These are phyloP conservation scores for Drosophila imparisetae DNA, from an alignment of 2,888 invertebrate genomes.

Conservation along the genomic window DNA sequence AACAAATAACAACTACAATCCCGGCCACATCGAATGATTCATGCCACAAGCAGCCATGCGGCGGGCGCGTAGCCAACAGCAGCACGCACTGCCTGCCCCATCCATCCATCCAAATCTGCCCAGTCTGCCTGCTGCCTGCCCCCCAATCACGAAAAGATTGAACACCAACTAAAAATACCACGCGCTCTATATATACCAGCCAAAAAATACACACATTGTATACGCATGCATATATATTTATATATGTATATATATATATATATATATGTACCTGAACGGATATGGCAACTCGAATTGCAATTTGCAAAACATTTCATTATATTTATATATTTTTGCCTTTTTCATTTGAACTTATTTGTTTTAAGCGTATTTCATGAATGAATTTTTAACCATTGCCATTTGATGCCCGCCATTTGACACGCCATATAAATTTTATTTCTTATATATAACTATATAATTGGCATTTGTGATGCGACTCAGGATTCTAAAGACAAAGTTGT, in stretches of 20 bases:
- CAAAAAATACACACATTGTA: slow-evolving; percentile 25
- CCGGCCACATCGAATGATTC: slow-evolving; percentile 70
- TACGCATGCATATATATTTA: neutral
- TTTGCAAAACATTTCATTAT: slow-evolving; percentile 46
- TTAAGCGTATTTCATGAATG: slow-evolving; percentile 62
- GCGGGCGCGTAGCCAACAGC: slow-evolving; percentile 78
- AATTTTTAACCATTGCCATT: slow-evolving; percentile 46
- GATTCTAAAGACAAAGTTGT: slow-evolving; percentile 14
- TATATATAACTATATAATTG: slow-evolving; percentile 17
- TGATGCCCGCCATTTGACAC: slow-evolving; percentile 39
- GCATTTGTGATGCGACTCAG: slow-evolving; percentile 11
- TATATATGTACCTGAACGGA: slow-evolving; percentile 63
- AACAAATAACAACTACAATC: slow-evolving; percentile 48
- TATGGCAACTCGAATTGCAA: slow-evolving; percentile 76
- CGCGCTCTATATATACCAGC: slow-evolving; percentile 69
- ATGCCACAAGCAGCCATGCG: slow-evolving; percentile 70
- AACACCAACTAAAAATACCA: slow-evolving; percentile 74
- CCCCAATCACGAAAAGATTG: slow-evolving; percentile 75
- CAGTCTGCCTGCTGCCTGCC: slow-evolving; percentile 44
- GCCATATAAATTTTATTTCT: slow-evolving; percentile 8
- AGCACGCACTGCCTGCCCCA: slow-evolving; percentile 68
- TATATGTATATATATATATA: slow-evolving; percentile 1
- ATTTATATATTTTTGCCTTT: slow-evolving; percentile 10
- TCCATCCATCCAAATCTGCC: slow-evolving; percentile 12
- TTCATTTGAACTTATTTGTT: slow-evolving; percentile 30